These are phyloP conservation scores for Tupaia chinensis DNA, from an alignment of 2,113 vertebrate genomes.

Conservation along the genomic window DNA sequence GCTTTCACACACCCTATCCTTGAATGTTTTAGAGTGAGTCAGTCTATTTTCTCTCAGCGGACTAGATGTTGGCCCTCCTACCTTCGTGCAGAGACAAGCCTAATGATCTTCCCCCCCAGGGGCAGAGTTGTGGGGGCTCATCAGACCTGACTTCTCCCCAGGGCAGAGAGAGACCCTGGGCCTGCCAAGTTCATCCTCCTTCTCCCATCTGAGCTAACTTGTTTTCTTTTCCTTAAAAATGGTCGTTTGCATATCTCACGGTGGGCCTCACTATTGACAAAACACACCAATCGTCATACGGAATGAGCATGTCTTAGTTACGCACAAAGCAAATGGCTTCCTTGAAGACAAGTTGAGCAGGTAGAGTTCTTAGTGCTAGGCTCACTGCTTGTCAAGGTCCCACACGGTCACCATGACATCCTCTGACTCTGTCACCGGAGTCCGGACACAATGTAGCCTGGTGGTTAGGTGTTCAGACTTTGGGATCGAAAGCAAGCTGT, in stretches of 20 bases:
- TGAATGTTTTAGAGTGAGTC: background rate
- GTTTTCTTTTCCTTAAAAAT: background rate
- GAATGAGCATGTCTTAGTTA: background rate
- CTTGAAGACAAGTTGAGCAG: background rate
- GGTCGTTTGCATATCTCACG: background rate
- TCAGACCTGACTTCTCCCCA: background rate
- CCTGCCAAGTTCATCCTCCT: background rate
- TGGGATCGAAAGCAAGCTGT: background rate
- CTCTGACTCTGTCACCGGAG: background rate
- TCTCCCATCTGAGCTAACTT: background rate
- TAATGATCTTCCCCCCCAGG: background rate
- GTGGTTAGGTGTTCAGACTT: background rate
- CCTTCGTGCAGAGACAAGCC: too few species aligned
- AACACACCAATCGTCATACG: too few species aligned
- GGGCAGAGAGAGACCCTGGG: background rate
- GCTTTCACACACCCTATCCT: background rate
- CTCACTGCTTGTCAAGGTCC: background rate
- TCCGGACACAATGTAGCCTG: background rate
- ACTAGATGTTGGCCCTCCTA: background rate
- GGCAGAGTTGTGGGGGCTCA: background rate
- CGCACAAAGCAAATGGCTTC: background rate
- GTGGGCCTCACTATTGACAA: background rate
- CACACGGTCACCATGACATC: background rate
- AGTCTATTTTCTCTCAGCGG: background rate
- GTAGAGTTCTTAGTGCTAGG: background rate